phyloP scores from a whole-genome alignment of 2,797 vertebrate genomes.

The Cyclura pinguis region DNA sequence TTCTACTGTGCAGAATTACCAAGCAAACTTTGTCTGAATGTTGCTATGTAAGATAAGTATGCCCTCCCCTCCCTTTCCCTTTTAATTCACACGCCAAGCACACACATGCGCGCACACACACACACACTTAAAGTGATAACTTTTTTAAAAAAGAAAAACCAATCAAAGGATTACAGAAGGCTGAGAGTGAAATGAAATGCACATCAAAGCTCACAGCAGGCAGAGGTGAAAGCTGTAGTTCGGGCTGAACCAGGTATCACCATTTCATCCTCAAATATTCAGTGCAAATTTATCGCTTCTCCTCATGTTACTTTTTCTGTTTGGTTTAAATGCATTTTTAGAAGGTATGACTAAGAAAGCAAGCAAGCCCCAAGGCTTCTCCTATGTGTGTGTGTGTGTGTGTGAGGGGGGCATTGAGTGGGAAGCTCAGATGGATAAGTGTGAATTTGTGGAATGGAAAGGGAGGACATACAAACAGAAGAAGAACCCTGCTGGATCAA shows the following conservation, averaged over 20 bases:
- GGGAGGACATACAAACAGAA: background rate
- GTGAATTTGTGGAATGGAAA: background rate
- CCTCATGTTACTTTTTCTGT: background rate
- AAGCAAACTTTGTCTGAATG: background rate
- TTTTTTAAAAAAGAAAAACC: background rate
- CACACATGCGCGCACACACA: too few species aligned
- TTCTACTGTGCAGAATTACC: background rate
- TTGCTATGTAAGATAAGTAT: background rate
- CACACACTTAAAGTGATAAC: constrained; percentile 7
- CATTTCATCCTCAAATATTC: constrained; percentile 1
- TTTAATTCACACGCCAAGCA: background rate
- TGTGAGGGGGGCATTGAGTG: background rate
- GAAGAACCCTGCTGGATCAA: too few species aligned
- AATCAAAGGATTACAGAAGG: background rate
- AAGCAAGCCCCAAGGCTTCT: background rate
- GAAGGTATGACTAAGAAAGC: background rate
- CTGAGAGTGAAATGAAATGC: background rate
- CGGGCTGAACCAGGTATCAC: background rate
- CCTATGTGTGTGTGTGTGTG: background rate
- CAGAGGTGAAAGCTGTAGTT: background rate
- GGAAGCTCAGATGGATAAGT: background rate
- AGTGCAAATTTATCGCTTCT: constrained; percentile 25
- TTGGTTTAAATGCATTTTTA: background rate
- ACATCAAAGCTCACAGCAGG: rapidly evolving
- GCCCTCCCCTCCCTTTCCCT: background rate